Percentiles rank a stretch among this genome's conserved stretches.
These are phyloP conservation scores for Drosophila erecta DNA, from an alignment of 1,140 invertebrate species.

Conservation along the genomic window DNA sequence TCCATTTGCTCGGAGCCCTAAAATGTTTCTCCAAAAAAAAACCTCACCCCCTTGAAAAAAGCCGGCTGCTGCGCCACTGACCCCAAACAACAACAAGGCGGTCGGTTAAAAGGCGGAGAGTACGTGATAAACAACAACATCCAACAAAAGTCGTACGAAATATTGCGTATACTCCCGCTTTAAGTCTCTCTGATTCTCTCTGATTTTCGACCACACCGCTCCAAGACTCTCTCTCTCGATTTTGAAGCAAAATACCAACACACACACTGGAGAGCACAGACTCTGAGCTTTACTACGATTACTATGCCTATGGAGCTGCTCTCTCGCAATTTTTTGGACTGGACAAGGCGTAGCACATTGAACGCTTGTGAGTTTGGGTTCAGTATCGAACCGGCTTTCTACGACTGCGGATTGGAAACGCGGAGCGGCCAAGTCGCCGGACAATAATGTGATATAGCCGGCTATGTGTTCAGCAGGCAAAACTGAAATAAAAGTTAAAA, in stretches of 20 bases:
- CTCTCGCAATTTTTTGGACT: constrained; percentile 37
- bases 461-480: constrained; percentile 46
- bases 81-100: constrained; percentile 37
- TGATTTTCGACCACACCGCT: not conserved
- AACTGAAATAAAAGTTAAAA: constrained; percentile 15
- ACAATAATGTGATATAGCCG: constrained; percentile 51
- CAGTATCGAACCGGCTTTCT: constrained; percentile 85
- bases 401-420: constrained; percentile 77
- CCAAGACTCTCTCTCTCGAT: constrained; percentile 12
- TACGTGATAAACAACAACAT: constrained; percentile 55
- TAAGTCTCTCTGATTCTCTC: not conserved
- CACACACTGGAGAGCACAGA: constrained; percentile 15
- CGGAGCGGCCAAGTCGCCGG: constrained; percentile 47
- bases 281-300: constrained; percentile 77
- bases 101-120: constrained; percentile 37
- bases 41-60: constrained; percentile 18
- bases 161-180: constrained; percentile 17
- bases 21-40: not conserved
- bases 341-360: constrained; percentile 75
- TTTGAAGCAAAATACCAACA: constrained; percentile 29
- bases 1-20: not conserved
- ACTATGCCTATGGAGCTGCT: constrained; percentile 56
- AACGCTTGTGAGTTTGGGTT: constrained; percentile 32
- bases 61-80: constrained; percentile 51
- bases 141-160: constrained; percentile 70